A percentile compares a stretch with the other conserved stretches of the same genome.
phyloP scores from a whole-genome alignment of 2,113 vertebrate genomes.

The Hiodon alosoides region DNA sequence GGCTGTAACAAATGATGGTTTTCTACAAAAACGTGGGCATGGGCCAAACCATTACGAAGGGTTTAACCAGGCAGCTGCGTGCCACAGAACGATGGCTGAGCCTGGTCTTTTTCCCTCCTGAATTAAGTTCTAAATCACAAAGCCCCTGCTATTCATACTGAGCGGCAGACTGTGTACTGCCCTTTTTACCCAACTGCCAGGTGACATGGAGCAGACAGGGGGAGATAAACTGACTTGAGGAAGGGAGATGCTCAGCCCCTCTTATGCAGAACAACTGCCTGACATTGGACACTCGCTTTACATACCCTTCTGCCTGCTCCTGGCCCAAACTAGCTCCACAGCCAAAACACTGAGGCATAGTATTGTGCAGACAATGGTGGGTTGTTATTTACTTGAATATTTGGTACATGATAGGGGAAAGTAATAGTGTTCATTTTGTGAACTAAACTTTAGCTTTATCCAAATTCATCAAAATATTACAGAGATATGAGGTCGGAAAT shows the following conservation, averaged over 20 bases:
- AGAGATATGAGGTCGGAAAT: too few species aligned
- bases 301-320: background rate
- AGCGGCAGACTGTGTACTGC: constrained; percentile 54
- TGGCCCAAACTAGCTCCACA: background rate
- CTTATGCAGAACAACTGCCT: background rate
- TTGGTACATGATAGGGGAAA: too few species aligned
- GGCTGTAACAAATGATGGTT: constrained; percentile 29
- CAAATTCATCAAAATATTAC: too few species aligned
- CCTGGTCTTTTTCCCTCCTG: constrained; percentile 53
- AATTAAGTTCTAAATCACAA: constrained; percentile 62
- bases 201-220: constrained; percentile 18
- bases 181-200: constrained; percentile 50
- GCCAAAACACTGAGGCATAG: background rate
- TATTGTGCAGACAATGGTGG: background rate
- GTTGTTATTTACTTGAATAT: too few species aligned
- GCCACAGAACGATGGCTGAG: constrained; percentile 48
- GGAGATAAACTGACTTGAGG: background rate
- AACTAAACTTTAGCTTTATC: too few species aligned
- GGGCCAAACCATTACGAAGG: constrained; percentile 21
- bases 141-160: constrained; percentile 51
- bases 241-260: background rate
- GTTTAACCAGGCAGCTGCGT: constrained; percentile 51
- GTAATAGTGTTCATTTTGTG: too few species aligned
- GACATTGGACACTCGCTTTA: background rate
- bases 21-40: constrained; percentile 4